Evolutionary conservation across 1,140 invertebrate species (phyloP).

Genomic region (Rhopalosiphum padi): DNA sequence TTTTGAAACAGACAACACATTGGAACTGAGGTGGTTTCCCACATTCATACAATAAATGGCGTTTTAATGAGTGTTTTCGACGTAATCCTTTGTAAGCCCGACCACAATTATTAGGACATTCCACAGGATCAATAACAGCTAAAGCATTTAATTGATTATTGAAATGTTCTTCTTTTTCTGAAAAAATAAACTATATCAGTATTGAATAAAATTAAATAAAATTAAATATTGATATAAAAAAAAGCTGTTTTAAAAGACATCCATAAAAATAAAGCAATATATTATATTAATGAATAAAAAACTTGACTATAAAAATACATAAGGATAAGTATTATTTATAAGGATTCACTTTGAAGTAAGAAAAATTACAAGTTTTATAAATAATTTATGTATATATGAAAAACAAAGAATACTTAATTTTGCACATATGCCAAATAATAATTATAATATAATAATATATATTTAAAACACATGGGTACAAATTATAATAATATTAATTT

Average conservation of each 20-base stretch:
- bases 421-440: not conserved
- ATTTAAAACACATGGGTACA: not conserved
- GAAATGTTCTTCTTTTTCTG: not conserved
- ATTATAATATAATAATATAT: not conserved
- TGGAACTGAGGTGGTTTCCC: conserved; percentile 66
- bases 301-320: not conserved
- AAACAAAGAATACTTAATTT: not conserved
- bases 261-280: not conserved
- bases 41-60: conserved; percentile 68
- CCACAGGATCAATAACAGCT: conserved; percentile 25
- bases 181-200: not conserved
- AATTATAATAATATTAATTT: not conserved
- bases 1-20: conserved; percentile 64
- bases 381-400: not conserved
- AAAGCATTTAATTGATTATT: conserved; percentile 8
- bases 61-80: conserved; percentile 64
- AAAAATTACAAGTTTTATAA: not conserved
- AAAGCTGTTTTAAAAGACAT: not conserved
- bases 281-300: not conserved
- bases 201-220: not conserved
- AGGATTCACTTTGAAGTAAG: not conserved
- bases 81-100: conserved; percentile 58
- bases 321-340: not conserved
- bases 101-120: conserved; percentile 54
- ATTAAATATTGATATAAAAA: not conserved